Base-by-base conservation (phyloP, 1,140 invertebrate genomes). In the Drosophila willistoni region DNA sequence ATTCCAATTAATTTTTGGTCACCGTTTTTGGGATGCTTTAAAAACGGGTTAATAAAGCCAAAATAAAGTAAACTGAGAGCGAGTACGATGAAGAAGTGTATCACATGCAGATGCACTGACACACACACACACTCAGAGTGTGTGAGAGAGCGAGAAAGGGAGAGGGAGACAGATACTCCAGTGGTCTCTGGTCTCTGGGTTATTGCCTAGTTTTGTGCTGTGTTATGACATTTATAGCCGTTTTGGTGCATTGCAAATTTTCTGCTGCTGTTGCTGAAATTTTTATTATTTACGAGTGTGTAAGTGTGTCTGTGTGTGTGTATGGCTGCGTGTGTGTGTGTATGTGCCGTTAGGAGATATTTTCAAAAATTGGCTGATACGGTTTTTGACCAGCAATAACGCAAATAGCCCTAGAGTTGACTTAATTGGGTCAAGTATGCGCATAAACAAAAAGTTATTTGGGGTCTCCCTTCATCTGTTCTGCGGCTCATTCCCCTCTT, bases 341-440 rank as follows among this genome's bases (percentile, higher is more conserved):
- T 42, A 22, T 59, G 25, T 70, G 60, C 61, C 44, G 68, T 63
- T 77, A 73, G 73, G 59, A 77, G 73, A 77, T 67, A 77, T 77
- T 77, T 78, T 78, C 69, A 68, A 79, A 79, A 79, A 79, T 78
- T 79, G 61, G 75, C 61, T 79, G 70, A 79, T 79, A 79, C 73
- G 71, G 64, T 57, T 73, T 65, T 79, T 66, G 62, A 71, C 74
- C 56, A 59, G 44, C 19, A 39, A 69, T 79, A 86, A 81, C 81
- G 82, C 82, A 85, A 85, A 85, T 85, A 81, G 78, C 82, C 62
- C 39, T 47, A 41, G 59, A 66, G 69, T 62, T 74, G 60, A 71
- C 64, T 81, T 90, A 89, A 89, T 81, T 89, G 80, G 84, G 85
- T 90, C 85, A 89, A 85, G 79, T 90, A 90, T 79, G 80, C 77